Evolutionary conservation across 2,113 vertebrate species (phyloP), one percentile per base, ranked within the genome.

Genomic region (Tor tambroides): DNA sequence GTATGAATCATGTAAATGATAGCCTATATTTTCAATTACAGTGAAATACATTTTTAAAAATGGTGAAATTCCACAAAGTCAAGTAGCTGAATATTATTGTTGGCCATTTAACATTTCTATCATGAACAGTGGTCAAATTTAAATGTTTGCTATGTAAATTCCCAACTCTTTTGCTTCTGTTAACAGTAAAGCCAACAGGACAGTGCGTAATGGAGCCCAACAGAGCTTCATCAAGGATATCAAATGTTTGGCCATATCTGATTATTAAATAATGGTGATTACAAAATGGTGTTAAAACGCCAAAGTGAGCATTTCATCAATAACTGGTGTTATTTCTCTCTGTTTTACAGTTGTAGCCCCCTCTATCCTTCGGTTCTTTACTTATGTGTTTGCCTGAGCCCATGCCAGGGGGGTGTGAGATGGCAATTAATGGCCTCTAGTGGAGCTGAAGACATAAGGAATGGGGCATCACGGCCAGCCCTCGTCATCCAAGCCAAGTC

Each of bases 361-460:
- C 43, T 80, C 38, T 63, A 32, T 23, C 26, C 41, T 43, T 46
- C 23, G 12, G 46, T 12, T 86, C 80, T 43, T 67, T 23, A 71
- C 86, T 84, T 56, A 89, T 88, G 80, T 77, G 79, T 82, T 71
- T 49, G 77, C 82, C 80, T 81, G 83, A 85, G 67, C 87, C 84
- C 67, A 76, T 88, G 51, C 75, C 72, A 69, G 87, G 83, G 63
- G 77, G 85, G 43, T 2, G 2, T 95, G 92, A 92, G 91, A 94
- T 95, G 94, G 93, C 89, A 91, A 38, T 92, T 87, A 89, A 96
- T 96, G 94, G 95, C 95, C 91, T 96, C 95, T 88, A 41, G 9
- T 88, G 87, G 92, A 87, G 84, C 65, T 83, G 91, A 92, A 87
- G 87, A 91, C 82, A 54, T 88, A 89, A 92, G 84, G 86, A 92